Evolutionary conservation across 1,140 invertebrate species (phyloP), one percentile per base, ranked within the genome.

Genomic region (Dryas iulia): DNA sequence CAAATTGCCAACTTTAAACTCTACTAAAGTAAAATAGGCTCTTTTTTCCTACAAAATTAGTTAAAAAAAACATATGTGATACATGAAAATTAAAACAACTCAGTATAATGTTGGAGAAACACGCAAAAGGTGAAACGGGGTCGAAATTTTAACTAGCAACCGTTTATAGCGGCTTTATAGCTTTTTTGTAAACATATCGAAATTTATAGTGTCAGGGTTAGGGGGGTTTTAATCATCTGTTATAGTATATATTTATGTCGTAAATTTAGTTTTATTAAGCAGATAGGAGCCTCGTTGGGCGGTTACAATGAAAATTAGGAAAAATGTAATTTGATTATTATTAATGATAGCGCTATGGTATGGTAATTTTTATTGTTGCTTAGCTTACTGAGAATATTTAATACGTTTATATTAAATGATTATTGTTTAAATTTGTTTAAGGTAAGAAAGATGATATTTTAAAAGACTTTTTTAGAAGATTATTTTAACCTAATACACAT

Each of bases 31-130:
- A 57, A 61, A 61, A 71, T 60, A 63, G n/a, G 52, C 47, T 52
- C n/a, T 23, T 56, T 58, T 54, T 66, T 66, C 39, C 39, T 14
- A 68, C 71, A 72, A 47, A 47, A 18, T 7, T 5, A 47, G 3
- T 47, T 69, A 56, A 56, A 61, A 69, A 72, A 72, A 78, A 69
- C 83, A 85, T 85, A 80, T 73, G 69, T 65, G 77, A 78, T 79
- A 78, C 73, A 76, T 81, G 76, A 78, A 77, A 85, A 82, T 82
- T 83, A 82, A 83, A 77, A 78, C 62, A 33, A 68, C 69, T 66
- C 71, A 72, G 59, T 60, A 24, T 79, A 81, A 82, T 78, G 78
- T 68, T 58, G 56, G 64, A 63, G 76, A 71, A 72, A 68, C 83
- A 85, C 79, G 81, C 79, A 54, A 84, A 64, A 73, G 66, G 61